These are phyloP conservation scores for Neoaliturus tenellus DNA, from an alignment of 2,888 invertebrate species.

Conservation along the genomic window DNA sequence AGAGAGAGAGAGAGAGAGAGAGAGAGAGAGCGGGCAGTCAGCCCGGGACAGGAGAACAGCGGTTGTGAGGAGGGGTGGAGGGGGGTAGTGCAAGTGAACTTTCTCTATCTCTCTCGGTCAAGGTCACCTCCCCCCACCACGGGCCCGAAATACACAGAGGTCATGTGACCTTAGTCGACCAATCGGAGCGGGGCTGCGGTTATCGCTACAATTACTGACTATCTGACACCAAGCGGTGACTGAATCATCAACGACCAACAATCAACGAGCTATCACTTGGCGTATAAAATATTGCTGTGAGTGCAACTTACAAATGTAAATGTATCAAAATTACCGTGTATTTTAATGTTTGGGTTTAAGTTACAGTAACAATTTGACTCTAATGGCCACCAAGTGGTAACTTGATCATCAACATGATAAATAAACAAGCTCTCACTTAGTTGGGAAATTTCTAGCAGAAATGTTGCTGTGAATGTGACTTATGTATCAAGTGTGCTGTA, in stretches of 20 bases:
- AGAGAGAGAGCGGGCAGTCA: background rate
- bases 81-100: constrained; percentile 10
- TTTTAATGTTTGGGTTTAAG: no score
- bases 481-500: no score
- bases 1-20: background rate
- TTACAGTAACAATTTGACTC: no score
- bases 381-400: no score
- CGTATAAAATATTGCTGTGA: background rate
- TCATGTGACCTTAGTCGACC: background rate
- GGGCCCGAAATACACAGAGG: constrained; percentile 18
- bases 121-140: constrained; percentile 31
- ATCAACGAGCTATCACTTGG: background rate
- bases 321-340: no score
- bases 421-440: no score
- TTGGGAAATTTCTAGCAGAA: no score
- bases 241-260: constrained; percentile 2
- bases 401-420: no score
- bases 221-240: background rate
- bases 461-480: no score
- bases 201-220: constrained; percentile 7
- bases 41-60: background rate
- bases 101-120: constrained; percentile 29
- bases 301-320: background rate
- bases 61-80: background rate
- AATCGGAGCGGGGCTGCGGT: background rate